Percentiles rank a stretch among this genome's conserved stretches.
Conservation (phyloP, 2,888 invertebrate species). For the Julus scanicus region DNA sequence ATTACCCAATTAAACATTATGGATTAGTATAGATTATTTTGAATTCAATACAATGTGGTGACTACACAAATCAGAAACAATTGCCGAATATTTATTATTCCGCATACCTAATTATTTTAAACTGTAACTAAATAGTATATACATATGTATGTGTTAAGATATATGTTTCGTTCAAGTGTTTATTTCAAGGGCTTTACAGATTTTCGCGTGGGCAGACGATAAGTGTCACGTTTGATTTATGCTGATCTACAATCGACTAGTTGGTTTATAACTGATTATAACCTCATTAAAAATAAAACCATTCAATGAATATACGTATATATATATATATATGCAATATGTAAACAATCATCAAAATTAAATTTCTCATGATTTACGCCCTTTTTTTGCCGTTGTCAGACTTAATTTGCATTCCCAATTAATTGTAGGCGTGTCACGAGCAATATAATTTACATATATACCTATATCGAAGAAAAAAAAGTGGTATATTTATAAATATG, state of each 20-base stretch:
- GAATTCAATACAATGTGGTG: too few species aligned
- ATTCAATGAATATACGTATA: background rate
- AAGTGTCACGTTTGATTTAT: background rate
- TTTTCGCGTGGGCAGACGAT: background rate
- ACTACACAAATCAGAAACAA: too few species aligned
- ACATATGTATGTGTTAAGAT: too few species aligned
- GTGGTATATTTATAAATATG: too few species aligned
- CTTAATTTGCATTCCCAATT: background rate
- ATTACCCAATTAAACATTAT: too few species aligned
- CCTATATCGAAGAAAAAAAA: background rate
- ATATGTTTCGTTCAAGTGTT: too few species aligned
- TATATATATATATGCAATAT: background rate
- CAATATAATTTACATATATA: background rate
- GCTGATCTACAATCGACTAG: background rate
- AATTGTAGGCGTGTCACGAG: background rate
- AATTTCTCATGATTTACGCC: background rate
- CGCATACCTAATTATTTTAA: too few species aligned
- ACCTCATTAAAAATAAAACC: background rate
- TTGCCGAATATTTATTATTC: too few species aligned
- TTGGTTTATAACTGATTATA: background rate
- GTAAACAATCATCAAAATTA: constrained; percentile 2
- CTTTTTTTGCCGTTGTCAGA: background rate
- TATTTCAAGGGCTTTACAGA: background rate
- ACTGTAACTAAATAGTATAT: too few species aligned
- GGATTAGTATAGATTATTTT: too few species aligned